Evolutionary conservation across 2,797 vertebrate species (phyloP).

Genomic region (Mus minutoides): DNA sequence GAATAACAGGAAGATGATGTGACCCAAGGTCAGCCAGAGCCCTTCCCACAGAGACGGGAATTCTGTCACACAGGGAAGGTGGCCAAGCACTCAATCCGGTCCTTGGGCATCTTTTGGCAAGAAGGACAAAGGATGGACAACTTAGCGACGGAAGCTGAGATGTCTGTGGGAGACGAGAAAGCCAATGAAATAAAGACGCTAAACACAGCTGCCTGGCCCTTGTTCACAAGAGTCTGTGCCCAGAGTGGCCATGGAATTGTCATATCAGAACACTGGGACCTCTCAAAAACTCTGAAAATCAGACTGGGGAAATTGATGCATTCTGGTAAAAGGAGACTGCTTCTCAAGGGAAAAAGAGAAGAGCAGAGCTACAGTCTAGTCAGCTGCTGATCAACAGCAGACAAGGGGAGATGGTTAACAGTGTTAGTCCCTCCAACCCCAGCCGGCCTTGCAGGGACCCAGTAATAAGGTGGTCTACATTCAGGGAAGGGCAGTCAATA

Average conservation of each 20-base stretch:
- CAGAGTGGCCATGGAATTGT: not conserved
- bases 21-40: not conserved
- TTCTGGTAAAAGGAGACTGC: not conserved
- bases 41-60: not conserved
- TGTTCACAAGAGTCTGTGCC: not conserved
- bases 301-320: not conserved
- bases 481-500: fast-evolving
- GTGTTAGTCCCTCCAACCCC: too few species aligned
- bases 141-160: not conserved
- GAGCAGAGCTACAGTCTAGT: not conserved
- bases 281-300: not conserved
- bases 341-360: constrained; percentile 2
- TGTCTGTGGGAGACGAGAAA: not conserved
- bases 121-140: not conserved
- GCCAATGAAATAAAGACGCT: not conserved
- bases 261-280: fast-evolving
- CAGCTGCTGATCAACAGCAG: not conserved
- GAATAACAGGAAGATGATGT: not conserved
- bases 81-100: not conserved
- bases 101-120: not conserved
- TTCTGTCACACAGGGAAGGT: not conserved
- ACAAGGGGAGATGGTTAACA: not conserved
- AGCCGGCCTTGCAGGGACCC: not conserved
- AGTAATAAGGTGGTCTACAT: fast-evolving
- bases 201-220: not conserved